Base-by-base conservation (phyloP, 1,140 invertebrate species). In the Galleria mellonella region DNA sequence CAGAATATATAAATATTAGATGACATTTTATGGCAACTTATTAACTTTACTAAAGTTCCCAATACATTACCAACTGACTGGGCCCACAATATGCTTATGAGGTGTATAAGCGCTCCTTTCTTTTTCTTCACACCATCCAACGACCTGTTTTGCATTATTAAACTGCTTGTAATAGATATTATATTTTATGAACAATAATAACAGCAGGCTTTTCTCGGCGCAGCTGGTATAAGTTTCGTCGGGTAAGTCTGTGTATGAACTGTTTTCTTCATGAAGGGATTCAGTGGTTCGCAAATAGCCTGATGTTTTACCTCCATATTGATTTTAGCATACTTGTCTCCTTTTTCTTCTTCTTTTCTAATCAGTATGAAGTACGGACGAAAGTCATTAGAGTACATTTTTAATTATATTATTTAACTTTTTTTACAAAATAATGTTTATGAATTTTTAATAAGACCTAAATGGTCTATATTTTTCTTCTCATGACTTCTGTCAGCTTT, bases 271-370 rank as follows among this genome's bases (percentile, higher is more conserved):
- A 53, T 74, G 38, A 84, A 84, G 2, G 76, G 81, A 53, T 84
- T 82, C 10, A 56, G 14, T 8, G 64, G 55, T 15, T 78, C 72
- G 3, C 42, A 13, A 2, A 59, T 61, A 13, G 55, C 49, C 2
- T 15, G 46, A 41, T 73, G 71, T 40, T 84, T 84, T 35, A 84
- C 48, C 58, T 84, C 77, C 77, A 84, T 72, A 48, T 72, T 78
- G 13, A 84, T 82, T 45, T 53, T 63, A 4, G 77, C 77, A 53
- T 61, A 75, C 49, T 70, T 72, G 27, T 84, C 81, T 13, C 75
- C 77, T 48, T 84, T 84, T 43, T 82, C 79, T 53, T 84, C 73
- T 54, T 82, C 77, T 35, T 83, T 82, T 45, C 46, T 71, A 11
- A 81, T 62, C 1, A 71, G 37, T 40, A 83, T 70, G 45, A 62